Evolutionary conservation across 2,113 vertebrate species (phyloP), one percentile per base, ranked within the genome.

Genomic region (Rallus limicola): DNA sequence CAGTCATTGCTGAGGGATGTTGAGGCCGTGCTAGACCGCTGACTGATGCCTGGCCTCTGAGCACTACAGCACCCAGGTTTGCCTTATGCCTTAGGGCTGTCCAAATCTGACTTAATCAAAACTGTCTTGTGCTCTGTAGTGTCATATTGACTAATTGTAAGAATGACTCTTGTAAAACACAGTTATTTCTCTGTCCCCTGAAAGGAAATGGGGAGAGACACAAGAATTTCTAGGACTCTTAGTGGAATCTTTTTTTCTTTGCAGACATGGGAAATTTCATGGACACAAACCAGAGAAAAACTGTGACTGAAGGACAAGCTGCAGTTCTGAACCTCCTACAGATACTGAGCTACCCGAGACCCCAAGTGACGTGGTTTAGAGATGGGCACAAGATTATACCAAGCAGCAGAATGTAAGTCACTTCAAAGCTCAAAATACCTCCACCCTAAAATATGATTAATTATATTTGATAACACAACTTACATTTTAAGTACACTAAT

Each of bases 381-480:
- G 99, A 99, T 1, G 99, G 99, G 64, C 99, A 99, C 96, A 99
- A 99, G 98, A 99, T 99, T 44, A 98, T 99, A 83, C 99, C 99
- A 64, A 99, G 98, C 98, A 97, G 88, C 98, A 98, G 99, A 98
- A 98, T 99, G 99, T 99, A 98, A 98, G 99, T 98, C n/a, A 25
- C 10, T 75, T n/a, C 31, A 20, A 68, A 76, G 12, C 60, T 88
- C 23, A 70, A 70, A 84, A 71, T 82, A 53, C 31, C 26, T 56
- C 44, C 86, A 42, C 72, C 65, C 65, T 86, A 34, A 86, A 82
- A 77, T 62, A 71, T 82, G 67, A 89, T 91, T 86, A 79, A 63
- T 83, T 80, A 40, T 16, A 29, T 78, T 87, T 90, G 69, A 83
- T 72, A 95, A 85, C 24, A 0, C 55, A 53, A 11, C 42, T 94